Base-by-base conservation (phyloP, 2,113 vertebrate species). In the Ondatra zibethicus region DNA sequence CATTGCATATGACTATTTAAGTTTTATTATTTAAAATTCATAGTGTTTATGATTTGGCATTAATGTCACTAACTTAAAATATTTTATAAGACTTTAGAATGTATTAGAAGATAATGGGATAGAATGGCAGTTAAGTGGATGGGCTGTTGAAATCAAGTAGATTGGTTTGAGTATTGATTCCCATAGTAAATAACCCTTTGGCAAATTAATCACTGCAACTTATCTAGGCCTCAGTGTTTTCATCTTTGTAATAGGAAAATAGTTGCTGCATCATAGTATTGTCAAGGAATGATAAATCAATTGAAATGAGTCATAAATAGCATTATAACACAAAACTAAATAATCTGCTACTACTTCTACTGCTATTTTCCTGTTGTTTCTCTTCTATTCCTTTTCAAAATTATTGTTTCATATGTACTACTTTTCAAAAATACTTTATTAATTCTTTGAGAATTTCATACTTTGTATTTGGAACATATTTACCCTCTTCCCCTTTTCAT, bases 31-130 rank as follows among this genome's bases (percentile, higher is more conserved):
- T 88, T 95, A 77, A 11, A 90, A 50, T 68, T 89, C 85, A 61
- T 61, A 80, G n/a, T 90, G 87, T 84, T 29, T 80, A 36, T 84
- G 23, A 73, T 70, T 93, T 92, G 29, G 31, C 61, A 92, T 95
- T 96, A 33, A 89, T 85, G 88, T 91, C 84, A 78, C 13, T 77
- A 76, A 95, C 58, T 90, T 90, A 92, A 47, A 75, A 85, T 88
- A 65, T 77, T 92, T 93, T 23, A 77, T 58, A 77, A 19, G 29
- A 36, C 88, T 77, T 39, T 81, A 93, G 42, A 92, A 17, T 76
- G 14, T 52, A 77, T 47, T 89, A 63, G 27, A 82, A 91, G 14
- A 39, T 45, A 36, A 92, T 89, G 8, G 4, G 78, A 65, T 58
- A 87, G 27, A 87, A 76, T 66, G 77, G 0, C 19, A 94, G 12